Evolutionary conservation across 2,113 vertebrate species (phyloP).

Genomic region (Panthera leo): DNA sequence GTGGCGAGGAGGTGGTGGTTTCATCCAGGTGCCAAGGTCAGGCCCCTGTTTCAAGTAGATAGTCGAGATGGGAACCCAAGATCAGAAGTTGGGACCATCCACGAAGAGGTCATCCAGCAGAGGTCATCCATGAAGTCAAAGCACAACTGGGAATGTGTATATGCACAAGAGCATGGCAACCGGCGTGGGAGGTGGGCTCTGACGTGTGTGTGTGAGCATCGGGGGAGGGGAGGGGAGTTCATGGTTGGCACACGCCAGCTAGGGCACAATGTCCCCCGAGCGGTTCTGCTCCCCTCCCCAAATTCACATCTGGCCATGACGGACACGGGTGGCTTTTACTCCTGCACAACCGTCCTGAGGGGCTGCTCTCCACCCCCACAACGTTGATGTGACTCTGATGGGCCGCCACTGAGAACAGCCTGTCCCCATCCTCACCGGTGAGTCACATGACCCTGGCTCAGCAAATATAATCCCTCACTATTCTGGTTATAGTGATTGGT

Average conservation of each 20-base stretch:
- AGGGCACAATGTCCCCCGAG: neutral
- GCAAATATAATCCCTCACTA: neutral
- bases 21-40: neutral
- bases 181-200: neutral
- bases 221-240: neutral
- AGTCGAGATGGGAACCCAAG: neutral
- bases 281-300: neutral
- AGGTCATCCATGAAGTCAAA: neutral
- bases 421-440: neutral
- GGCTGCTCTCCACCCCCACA: neutral
- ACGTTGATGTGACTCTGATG: neutral
- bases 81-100: too few species aligned
- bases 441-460: neutral
- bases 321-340: neutral
- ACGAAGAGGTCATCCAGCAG: neutral
- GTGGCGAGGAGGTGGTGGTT: neutral
- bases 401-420: neutral
- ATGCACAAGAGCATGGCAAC: neutral
- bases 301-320: neutral
- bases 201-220: rapidly evolving
- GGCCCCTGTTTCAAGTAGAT: neutral
- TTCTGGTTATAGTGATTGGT: neutral
- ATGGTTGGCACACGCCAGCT: neutral
- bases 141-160: neutral
- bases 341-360: neutral